Evolutionary conservation across 2,888 invertebrate genomes (phyloP).

Genomic region (Flexamia atlantica): DNA sequence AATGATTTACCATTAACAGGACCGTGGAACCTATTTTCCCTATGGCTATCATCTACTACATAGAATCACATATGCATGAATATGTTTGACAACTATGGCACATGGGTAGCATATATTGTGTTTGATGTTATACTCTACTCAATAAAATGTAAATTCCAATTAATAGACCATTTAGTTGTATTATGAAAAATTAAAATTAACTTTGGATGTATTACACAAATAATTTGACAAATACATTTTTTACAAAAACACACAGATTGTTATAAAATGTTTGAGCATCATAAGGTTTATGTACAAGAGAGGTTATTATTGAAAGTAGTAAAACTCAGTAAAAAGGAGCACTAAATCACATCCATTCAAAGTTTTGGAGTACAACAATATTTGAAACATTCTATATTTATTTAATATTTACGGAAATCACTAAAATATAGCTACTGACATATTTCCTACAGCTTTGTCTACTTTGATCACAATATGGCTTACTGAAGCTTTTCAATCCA

Average conservation of each 20-base stretch:
- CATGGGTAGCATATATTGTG: background rate
- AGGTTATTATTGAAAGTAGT: too few species aligned
- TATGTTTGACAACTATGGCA: background rate
- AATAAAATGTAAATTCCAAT: background rate
- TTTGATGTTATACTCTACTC: background rate
- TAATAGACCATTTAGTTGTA: background rate
- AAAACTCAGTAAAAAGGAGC: too few species aligned
- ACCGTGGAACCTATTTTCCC: background rate
- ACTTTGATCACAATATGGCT: too few species aligned
- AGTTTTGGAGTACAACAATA: too few species aligned
- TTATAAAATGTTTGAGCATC: constrained; percentile 14
- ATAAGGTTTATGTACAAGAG: background rate
- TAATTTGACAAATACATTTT: background rate
- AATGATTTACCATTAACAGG: background rate
- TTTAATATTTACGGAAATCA: too few species aligned
- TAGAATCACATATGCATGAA: background rate
- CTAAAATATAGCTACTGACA: too few species aligned
- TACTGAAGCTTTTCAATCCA: too few species aligned
- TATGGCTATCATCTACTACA: background rate
- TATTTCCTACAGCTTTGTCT: too few species aligned
- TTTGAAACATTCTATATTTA: too few species aligned
- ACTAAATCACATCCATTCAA: too few species aligned
- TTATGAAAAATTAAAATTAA: background rate
- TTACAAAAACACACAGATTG: background rate
- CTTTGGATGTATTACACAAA: constrained; percentile 26